Base-by-base conservation (phyloP, 2,888 invertebrate genomes). In the Elysia crispata region DNA sequence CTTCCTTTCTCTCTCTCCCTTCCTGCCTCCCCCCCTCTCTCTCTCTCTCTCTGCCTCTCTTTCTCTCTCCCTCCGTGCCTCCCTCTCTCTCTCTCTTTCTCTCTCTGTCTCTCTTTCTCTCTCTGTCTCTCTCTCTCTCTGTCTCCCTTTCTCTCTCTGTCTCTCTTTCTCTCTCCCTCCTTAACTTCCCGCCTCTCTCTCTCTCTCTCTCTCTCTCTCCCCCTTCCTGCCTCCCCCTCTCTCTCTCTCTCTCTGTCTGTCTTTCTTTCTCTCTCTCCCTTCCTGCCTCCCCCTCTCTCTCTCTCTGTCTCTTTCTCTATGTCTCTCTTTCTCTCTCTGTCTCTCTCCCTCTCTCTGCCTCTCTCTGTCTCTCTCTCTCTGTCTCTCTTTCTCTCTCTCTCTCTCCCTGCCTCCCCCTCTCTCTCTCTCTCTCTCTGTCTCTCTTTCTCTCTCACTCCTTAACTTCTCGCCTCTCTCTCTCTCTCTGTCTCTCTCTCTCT, bases 61-160 rank as follows among this genome's bases (percentile, higher is more conserved):
- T 3, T 3, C 41, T 41, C 3, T 3, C 11, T 41, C 3, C 5
- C 41, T 41, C 5, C 5, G 41, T 41, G 5, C 13, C 60, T 60
- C 60, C 13, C 60, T 60, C 25, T 60, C 30, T 28, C 67, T 67
- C 67, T 67, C 67, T 67, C 67, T 67, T 15, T 67, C 67, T 67
- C 30, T 67, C 67, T 67, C 67, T 67, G 13, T 67, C 67, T 28
- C 67, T 67, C 67, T 67, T 25, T 67, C 30, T 67, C 67, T 67
- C 67, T 67, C 67, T 67, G 13, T 67, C 67, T 30, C 67, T 67
- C 67, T 67, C 15, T 67, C 67, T 67, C 67, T 67, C 67, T 67
- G 6, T 67, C 67, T n/a, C n/a, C n/a, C n/a, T n/a, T 18, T 54
- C 54, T 18, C 54, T 54, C 18, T 18, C 18, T 18, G 13, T 18